These are phyloP conservation scores for Adelges cooleyi DNA, from an alignment of 1,140 invertebrate species.

Conservation along the genomic window DNA sequence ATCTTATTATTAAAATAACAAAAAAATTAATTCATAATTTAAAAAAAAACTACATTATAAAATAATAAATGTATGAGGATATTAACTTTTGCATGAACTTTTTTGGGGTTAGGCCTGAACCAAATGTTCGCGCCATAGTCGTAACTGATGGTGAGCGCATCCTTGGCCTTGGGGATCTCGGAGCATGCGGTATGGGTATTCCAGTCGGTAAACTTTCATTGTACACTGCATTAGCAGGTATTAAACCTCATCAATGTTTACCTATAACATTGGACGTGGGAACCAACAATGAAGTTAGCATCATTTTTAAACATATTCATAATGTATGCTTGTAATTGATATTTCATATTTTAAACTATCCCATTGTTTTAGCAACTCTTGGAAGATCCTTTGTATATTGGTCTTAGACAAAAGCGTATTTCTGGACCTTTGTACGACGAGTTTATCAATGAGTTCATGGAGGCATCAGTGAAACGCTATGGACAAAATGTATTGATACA, in stretches of 20 bases:
- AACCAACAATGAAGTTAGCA: conserved; percentile 66
- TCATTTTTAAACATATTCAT: background rate
- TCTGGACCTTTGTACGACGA: conserved; percentile 84
- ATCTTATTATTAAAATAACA: too few relatives aligned
- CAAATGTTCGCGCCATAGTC: conserved; percentile 82
- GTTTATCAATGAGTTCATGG: conserved; percentile 97
- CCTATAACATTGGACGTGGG: conserved; percentile 89
- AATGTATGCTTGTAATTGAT: background rate
- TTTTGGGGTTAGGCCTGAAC: conserved; percentile 64
- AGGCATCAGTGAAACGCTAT: conserved; percentile 82
- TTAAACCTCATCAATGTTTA: conserved; percentile 84
- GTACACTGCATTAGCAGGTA: conserved; percentile 85
- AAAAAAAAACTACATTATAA: too few relatives aligned
- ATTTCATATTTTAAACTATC: background rate
- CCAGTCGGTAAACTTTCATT: conserved; percentile 86
- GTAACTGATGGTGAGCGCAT: conserved; percentile 94
- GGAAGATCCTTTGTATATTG: conserved; percentile 92
- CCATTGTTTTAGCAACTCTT: conserved; percentile 52
- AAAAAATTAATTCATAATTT: too few relatives aligned
- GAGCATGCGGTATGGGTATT: conserved; percentile 92
- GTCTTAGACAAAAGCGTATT: conserved; percentile 72
- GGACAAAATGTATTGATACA: conserved; percentile 79
- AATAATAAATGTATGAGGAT: background rate
- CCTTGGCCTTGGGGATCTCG: conserved; percentile 84
- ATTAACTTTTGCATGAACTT: conserved; percentile 10